Evolutionary conservation across 2,113 vertebrate species (phyloP).

Genomic region (Strigops habroptila): DNA sequence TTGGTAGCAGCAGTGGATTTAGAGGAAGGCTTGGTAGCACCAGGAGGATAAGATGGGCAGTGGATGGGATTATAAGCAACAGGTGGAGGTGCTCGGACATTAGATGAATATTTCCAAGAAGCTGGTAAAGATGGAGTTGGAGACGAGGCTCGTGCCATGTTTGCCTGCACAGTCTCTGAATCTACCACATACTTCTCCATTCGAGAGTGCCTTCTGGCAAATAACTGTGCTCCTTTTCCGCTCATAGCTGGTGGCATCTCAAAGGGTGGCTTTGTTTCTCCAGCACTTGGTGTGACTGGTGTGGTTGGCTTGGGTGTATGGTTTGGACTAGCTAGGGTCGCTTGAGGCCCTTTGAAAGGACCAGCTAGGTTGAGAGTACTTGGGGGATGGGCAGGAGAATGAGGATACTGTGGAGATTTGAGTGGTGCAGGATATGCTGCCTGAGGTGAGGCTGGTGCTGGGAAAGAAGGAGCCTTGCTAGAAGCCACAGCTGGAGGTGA

Average conservation of each 20-base stretch:
- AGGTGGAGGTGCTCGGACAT: slow-evolving; percentile 91
- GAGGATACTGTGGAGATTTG: slow-evolving; percentile 74
- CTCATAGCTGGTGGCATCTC: slow-evolving; percentile 86
- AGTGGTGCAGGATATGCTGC: slow-evolving; percentile 65
- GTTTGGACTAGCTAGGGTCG: slow-evolving; percentile 71
- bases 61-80: slow-evolving; percentile 92
- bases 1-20: slow-evolving; percentile 64
- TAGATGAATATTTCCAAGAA: slow-evolving; percentile 94
- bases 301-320: slow-evolving; percentile 68
- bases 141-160: slow-evolving; percentile 82
- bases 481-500: slow-evolving; percentile 71
- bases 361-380: slow-evolving; percentile 67
- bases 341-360: slow-evolving; percentile 77
- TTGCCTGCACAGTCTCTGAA: slow-evolving; percentile 90
- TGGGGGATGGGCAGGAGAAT: slow-evolving; percentile 71
- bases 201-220: slow-evolving; percentile 93
- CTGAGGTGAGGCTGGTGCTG: slow-evolving; percentile 74
- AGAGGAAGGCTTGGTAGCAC: slow-evolving; percentile 80
- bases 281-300: slow-evolving; percentile 72
- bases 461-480: slow-evolving; percentile 78
- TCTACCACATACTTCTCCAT: slow-evolving; percentile 98
- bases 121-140: slow-evolving; percentile 88
- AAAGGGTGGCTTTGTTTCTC: slow-evolving; percentile 73
- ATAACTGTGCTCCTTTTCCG: slow-evolving; percentile 94
- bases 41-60: slow-evolving; percentile 89